Conservation (phyloP, 35 echinoderm and acorn worm genomes). For the Amphiura filiformis region DNA sequence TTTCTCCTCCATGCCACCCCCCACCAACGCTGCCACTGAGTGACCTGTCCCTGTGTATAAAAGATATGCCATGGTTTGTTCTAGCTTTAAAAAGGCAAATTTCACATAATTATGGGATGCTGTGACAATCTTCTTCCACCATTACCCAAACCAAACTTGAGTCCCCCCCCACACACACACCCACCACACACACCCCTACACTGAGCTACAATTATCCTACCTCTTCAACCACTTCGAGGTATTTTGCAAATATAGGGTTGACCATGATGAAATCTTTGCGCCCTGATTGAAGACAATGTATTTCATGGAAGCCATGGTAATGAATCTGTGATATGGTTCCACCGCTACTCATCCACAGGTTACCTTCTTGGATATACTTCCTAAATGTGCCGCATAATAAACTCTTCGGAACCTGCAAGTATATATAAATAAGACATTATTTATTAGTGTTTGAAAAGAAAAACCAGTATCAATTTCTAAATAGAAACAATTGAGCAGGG, state of each 20-base stretch:
- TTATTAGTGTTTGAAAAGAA: not conserved
- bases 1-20: too few relatives aligned
- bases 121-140: too few relatives aligned
- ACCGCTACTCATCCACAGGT: conserved; percentile 94
- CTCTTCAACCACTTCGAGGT: conserved; percentile 62
- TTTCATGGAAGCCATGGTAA: conserved; percentile 94
- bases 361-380: conserved; percentile 76
- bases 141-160: too few relatives aligned
- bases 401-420: conserved; percentile 81
- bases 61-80: too few relatives aligned
- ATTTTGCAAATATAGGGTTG: conserved; percentile 67
- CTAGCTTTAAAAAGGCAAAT: too few relatives aligned
- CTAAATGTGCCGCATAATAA: conserved; percentile 87
- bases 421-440: not conserved
- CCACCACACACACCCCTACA: too few relatives aligned
- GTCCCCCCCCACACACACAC: too few relatives aligned
- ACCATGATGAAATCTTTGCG: conserved; percentile 98
- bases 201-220: too few relatives aligned
- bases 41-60: too few relatives aligned
- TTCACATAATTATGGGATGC: too few relatives aligned
- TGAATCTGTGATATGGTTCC: conserved; percentile 89
- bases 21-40: too few relatives aligned
- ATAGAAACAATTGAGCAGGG: not conserved
- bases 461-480: not conserved
- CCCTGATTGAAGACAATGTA: conserved; percentile 88